Conservation (phyloP, 23 tunicate genomes). For the Aplidium turbinatum region DNA sequence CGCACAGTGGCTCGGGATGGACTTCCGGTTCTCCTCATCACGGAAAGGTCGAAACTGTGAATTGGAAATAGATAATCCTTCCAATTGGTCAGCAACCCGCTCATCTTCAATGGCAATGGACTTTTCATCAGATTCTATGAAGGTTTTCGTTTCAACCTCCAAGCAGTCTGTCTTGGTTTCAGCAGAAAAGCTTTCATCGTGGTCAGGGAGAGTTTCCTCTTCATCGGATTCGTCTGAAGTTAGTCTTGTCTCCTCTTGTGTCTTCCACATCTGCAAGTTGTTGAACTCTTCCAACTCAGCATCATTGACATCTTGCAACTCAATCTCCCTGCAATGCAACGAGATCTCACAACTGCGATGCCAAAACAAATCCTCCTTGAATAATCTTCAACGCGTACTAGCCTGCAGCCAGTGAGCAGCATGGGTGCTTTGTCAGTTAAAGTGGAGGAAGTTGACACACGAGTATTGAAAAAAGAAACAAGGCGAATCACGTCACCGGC, state of each 20-base stretch:
- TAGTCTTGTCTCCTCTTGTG: background rate
- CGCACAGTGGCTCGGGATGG: slow-evolving; percentile 11
- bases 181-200: no score
- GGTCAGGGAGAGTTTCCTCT: slow-evolving; percentile 6
- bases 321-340: background rate
- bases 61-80: slow-evolving; percentile 44
- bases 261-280: background rate
- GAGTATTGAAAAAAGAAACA: no score
- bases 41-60: slow-evolving; percentile 54
- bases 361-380: background rate
- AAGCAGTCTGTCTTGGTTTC: background rate
- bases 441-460: no score
- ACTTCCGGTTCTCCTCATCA: slow-evolving; percentile 12
- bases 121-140: background rate
- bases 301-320: background rate
- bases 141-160: background rate
- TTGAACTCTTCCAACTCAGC: background rate
- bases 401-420: no score
- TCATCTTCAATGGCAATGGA: background rate
- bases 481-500: no score
- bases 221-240: slow-evolving; percentile 21
- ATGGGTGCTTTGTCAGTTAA: no score
- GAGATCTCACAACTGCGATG: background rate
- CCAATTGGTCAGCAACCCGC: slow-evolving; percentile 20
- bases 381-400: background rate